phyloP scores from a whole-genome alignment of 2,113 vertebrate genomes.

The Hypomesus transpacificus region DNA sequence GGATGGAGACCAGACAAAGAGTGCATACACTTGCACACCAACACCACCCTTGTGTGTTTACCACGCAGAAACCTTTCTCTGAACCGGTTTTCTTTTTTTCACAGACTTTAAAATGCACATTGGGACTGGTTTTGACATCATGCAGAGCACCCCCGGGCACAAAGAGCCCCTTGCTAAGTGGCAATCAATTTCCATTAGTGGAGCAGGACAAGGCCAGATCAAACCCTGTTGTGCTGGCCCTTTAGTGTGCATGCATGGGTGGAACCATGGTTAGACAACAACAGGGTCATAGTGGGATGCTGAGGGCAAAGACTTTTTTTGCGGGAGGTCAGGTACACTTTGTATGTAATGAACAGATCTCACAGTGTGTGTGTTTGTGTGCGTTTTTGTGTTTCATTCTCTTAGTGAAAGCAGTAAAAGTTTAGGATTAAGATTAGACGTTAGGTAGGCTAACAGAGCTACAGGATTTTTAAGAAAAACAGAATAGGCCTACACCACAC shows the following conservation, averaged over 20 bases:
- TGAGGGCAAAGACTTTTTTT: background rate
- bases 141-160: background rate
- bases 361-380: too few species aligned
- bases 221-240: constrained; percentile 2
- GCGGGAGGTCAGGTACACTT: too few species aligned
- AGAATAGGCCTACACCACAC: too few species aligned
- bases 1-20: background rate
- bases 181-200: constrained; percentile 42
- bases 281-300: background rate
- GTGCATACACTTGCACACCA: background rate
- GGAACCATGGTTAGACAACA: background rate
- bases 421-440: too few species aligned
- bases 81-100: background rate
- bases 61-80: background rate
- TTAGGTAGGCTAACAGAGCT: too few species aligned
- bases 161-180: constrained; percentile 10
- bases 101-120: background rate
- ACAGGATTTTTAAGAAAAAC: too few species aligned
- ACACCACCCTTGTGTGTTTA: background rate
- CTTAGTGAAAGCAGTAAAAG: too few species aligned
- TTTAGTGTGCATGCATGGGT: background rate
- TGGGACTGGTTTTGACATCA: background rate
- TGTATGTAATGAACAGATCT: too few species aligned
- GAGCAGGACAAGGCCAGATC: constrained; percentile 9
- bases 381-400: too few species aligned